These are phyloP conservation scores for Danio kyathit DNA, from an alignment of 2,797 vertebrate genomes.

Conservation along the genomic window DNA sequence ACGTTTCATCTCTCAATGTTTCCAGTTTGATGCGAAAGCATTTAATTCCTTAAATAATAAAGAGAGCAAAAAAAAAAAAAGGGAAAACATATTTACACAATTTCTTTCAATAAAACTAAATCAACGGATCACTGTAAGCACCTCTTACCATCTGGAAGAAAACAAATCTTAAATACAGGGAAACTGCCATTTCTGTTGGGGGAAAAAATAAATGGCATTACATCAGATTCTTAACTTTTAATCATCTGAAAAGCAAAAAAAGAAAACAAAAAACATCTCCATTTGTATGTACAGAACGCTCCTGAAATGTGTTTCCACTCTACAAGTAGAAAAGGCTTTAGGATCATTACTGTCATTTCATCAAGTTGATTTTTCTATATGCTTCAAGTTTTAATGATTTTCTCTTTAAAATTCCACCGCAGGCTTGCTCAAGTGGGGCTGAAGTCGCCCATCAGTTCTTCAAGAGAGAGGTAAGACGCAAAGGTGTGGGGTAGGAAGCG, in stretches of 20 bases:
- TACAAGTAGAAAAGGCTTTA: conserved; percentile 82
- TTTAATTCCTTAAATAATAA: conserved; percentile 92
- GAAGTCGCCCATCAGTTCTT: conserved; percentile 64
- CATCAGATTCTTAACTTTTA: conserved; percentile 73
- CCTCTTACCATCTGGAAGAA: conserved; percentile 83
- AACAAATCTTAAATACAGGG: conserved; percentile 80
- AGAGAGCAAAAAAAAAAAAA: conserved; percentile 81
- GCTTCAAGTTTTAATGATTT: conserved; percentile 84
- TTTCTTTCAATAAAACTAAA: conserved; percentile 88
- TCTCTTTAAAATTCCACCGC: conserved; percentile 75
- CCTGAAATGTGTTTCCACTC: conserved; percentile 84
- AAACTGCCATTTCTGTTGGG: conserved; percentile 75
- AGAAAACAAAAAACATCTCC: conserved; percentile 61
- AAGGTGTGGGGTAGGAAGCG: conserved; percentile 68
- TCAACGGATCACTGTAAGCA: conserved; percentile 90
- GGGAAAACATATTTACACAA: conserved; percentile 85
- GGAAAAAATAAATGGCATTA: conserved; percentile 82
- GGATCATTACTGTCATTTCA: conserved; percentile 80
- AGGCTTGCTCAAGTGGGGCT: conserved; percentile 46
- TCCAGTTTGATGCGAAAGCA: conserved; percentile 94
- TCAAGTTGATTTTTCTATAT: conserved; percentile 80
- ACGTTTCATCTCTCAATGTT: conserved; percentile 82
- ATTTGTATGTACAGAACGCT: conserved; percentile 85
- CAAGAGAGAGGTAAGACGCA: conserved; percentile 75
- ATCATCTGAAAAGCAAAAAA: conserved; percentile 79